Evolutionary conservation across 2,797 vertebrate species (phyloP), one percentile per base, ranked within the genome.

Genomic region (Borostomias antarcticus): DNA sequence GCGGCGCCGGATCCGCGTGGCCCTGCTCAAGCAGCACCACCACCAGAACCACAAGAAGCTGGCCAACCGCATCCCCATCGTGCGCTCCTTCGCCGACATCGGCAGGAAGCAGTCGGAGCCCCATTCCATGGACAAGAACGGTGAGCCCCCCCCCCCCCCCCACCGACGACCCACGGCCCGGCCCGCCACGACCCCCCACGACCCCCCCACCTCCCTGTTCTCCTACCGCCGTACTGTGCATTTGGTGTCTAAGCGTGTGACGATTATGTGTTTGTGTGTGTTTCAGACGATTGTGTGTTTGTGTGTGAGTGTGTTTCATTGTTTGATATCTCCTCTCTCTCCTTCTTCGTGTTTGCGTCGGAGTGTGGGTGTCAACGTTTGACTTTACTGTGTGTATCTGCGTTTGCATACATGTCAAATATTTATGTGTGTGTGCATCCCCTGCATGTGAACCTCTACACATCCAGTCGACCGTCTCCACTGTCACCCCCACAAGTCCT

Each of bases 21-120:
- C 97, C 0, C 85, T 99, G 32, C 91, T 99, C 62, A 99, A 97
- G 72, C 96, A 96, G 74, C 98, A 98, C 87, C 97, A 99, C 77
- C 98, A 99, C 84, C 98, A 99, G 85, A 99, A 97, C 83, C 97
- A 99, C 83, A 99, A 99, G 90, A 99, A 98, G 82, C 90, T 99
- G 62, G 96, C 95, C 73, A 99, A 98, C 69, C 94, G 98, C 74
- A 99, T 99, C 77, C 98, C 98, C n/a, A 98, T 99, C 62, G 98
- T 99, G n/a, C 93, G 98, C 58, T 99, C 98, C 17, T 98, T 99
- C 75, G 97, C 98, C 64, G 98, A 99, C 80, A 99, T 99, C 52
- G 97, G 97, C 85, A 98, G 97, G 88, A 99, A 98, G 85, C 97
- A 99, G 67, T 99, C 98, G 1, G 98, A 99, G 74, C 96, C 96